These are phyloP conservation scores for Megatriorchis doriae DNA, from an alignment of 2,113 vertebrate genomes.

Conservation along the genomic window DNA sequence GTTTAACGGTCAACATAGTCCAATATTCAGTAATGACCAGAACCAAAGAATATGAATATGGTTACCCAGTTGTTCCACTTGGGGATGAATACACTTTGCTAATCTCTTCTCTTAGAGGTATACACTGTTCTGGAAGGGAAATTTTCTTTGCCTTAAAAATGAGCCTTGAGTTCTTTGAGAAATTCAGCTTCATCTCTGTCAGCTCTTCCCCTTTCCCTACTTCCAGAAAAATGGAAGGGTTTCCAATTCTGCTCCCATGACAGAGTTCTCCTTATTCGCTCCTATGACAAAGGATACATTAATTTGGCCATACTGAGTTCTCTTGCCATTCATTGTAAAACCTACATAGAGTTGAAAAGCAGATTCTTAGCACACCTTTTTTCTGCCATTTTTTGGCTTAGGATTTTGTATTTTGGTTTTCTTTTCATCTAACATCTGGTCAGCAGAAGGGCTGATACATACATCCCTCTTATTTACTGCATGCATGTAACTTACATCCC, in stretches of 20 bases:
- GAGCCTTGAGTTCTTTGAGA: neutral
- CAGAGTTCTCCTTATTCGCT: neutral
- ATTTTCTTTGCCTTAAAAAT: neutral
- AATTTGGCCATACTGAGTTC: neutral
- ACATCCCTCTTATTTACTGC: slow-evolving; percentile 22
- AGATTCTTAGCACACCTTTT: slow-evolving; percentile 39
- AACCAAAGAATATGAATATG: neutral
- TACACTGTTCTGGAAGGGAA: neutral
- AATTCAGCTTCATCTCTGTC: neutral
- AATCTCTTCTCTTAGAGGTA: neutral
- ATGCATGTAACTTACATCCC: slow-evolving; percentile 66
- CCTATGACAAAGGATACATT: neutral
- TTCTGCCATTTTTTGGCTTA: neutral
- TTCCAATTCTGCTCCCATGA: neutral
- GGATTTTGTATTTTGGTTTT: slow-evolving; percentile 1
- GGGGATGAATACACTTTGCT: neutral
- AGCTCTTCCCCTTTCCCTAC: neutral
- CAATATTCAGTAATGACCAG: neutral
- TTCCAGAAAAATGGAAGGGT: neutral
- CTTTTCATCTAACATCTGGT: slow-evolving; percentile 77
- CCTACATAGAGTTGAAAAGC: neutral
- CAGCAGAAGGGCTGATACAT: slow-evolving; percentile 68
- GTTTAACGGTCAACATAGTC: neutral
- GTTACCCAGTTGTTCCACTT: neutral
- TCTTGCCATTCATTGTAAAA: neutral